Evolutionary conservation across 2,113 vertebrate genomes (phyloP), one percentile per base, ranked within the genome.

Genomic region (Brevimyrus niger): DNA sequence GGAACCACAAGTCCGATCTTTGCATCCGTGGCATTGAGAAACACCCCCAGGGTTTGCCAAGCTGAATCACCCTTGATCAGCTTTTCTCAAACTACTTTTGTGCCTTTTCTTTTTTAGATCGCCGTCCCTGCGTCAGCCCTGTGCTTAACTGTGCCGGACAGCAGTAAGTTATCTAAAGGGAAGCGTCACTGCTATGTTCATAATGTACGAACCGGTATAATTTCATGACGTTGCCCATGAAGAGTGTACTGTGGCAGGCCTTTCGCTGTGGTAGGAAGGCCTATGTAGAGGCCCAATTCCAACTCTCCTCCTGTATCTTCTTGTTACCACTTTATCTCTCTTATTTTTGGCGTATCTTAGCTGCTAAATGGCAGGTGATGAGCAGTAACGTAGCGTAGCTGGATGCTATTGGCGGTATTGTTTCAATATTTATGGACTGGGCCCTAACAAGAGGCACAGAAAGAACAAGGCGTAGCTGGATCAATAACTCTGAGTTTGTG

Each of bases 111-210:
- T 87, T 87, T 89, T 6, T 55, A 89, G 89, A 87, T 89, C 21
- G 15, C 6, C 42, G 55, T 35, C 44, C 55, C 61, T 23, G 27
- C 19, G 42, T 47, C 46, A 69, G 55, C 55, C 55, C 55, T 15
- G 8, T 21, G 21, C 89, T 27, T 13, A 76, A 55, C 89, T 87
- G 42, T n/a, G 51, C 85, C 23, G 4, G 27, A 46, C 73, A 53
- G 15, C 44, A 53, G 89, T 89, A 87, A 89, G 89, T 89, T 50
- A n/a, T 31, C 42, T 89, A 55, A 84, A 38, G 51, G 51, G 51
- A 17, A 35, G 27, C 44, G 13, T 88, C 44, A 47, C 65, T 50
- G 46, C 17, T 15, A 6, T 27, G 10, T 48, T 21, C 17, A 11
- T 46, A 3, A 47, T 61, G 21, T 31, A 17, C 17, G 10, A 47